Conservation (phyloP, 2,113 vertebrate genomes). For the Cyprinodon variegatus region DNA sequence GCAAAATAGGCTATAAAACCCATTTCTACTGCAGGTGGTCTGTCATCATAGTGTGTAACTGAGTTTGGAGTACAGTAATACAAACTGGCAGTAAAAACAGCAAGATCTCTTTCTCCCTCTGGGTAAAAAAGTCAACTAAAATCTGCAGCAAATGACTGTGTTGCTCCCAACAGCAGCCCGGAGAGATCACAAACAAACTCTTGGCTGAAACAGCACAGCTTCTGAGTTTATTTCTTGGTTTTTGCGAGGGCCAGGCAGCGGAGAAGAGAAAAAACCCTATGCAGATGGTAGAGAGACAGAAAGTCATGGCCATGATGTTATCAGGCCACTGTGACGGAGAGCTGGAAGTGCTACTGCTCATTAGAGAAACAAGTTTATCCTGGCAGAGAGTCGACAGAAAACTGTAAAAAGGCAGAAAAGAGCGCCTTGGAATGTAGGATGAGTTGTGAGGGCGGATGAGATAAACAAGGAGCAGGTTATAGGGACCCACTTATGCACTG, state of each 20-base stretch:
- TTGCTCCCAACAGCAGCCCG: slow-evolving; percentile 41
- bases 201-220: slow-evolving; percentile 8
- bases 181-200: slow-evolving; percentile 53
- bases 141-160: slow-evolving; percentile 22
- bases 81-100: slow-evolving; percentile 7
- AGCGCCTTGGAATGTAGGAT: slow-evolving; percentile 17
- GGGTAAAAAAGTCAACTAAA: slow-evolving; percentile 22
- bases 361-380: slow-evolving; percentile 69
- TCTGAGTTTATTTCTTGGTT: slow-evolving; percentile 13
- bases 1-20: neutral
- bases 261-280: slow-evolving; percentile 41
- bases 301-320: slow-evolving; percentile 58
- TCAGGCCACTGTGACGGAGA: slow-evolving; percentile 53
- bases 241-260: slow-evolving; percentile 14
- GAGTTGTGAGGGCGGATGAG: slow-evolving; percentile 17
- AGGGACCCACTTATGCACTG: slow-evolving; percentile 23
- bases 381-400: slow-evolving; percentile 49
- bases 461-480: slow-evolving; percentile 21
- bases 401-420: slow-evolving; percentile 19
- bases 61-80: slow-evolving; percentile 20
- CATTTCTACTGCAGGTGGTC: slow-evolving; percentile 10
- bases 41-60: slow-evolving; percentile 25
- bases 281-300: slow-evolving; percentile 49
- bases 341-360: slow-evolving; percentile 66
- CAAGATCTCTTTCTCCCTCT: slow-evolving; percentile 8